phyloP scores from a whole-genome alignment of 2,797 vertebrate species.

The Peromyscus attwateri region DNA sequence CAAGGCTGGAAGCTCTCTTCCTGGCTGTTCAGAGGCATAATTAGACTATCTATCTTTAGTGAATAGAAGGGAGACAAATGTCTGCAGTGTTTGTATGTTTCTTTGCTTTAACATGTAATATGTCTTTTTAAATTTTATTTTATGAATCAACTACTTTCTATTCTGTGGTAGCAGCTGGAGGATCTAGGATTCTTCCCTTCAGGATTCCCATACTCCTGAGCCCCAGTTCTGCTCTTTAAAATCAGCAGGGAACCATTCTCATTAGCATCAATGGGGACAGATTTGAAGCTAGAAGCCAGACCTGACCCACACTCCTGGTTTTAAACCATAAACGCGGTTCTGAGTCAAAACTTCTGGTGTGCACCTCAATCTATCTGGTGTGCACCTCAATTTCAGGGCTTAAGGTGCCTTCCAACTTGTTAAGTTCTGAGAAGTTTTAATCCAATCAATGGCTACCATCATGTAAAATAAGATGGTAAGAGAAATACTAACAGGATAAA shows the following conservation, averaged over 20 bases:
- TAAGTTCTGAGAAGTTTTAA: not conserved
- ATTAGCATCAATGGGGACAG: not conserved
- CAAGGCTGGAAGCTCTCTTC: not conserved
- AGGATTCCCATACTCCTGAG: not conserved
- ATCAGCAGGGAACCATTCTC: too few relatives aligned
- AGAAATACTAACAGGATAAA: not conserved
- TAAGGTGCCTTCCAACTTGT: not conserved
- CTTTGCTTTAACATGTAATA: not conserved
- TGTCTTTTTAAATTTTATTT: not conserved
- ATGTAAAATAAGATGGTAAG: not conserved
- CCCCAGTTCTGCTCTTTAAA: not conserved
- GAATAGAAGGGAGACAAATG: conserved; percentile 40
- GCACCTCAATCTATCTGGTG: too few relatives aligned
- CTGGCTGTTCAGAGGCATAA: not conserved
- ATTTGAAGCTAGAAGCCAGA: not conserved
- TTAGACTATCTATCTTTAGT: conserved; percentile 14
- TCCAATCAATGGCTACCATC: not conserved
- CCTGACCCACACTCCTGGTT: not conserved
- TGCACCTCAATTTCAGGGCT: not conserved
- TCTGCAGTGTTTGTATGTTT: not conserved
- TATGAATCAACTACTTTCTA: not conserved
- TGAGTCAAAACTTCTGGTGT: not conserved
- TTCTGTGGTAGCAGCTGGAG: not conserved
- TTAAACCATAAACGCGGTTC: not conserved
- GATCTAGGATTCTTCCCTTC: not conserved